Conservation (phyloP, 2,797 vertebrate genomes). For the Scolopax bukidnonensis region DNA sequence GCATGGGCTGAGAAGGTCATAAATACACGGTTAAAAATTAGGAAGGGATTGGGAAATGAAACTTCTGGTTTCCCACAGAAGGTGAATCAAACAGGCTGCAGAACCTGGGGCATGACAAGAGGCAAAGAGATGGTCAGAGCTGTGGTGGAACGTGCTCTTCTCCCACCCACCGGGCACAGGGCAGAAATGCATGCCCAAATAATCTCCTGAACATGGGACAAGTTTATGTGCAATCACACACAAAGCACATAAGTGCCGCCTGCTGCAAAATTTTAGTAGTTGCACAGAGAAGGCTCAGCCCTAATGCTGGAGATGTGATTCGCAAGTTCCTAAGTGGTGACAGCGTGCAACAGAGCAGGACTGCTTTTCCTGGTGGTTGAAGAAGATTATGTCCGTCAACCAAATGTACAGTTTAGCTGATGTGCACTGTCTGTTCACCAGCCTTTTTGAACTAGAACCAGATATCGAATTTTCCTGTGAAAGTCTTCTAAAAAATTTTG, state of each 20-base stretch:
- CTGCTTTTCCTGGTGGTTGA: accelerated
- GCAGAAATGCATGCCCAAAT: accelerated
- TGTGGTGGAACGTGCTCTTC: neutral
- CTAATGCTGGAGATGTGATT: neutral
- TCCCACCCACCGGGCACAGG: neutral
- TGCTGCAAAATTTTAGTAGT: neutral
- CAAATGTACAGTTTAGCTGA: neutral
- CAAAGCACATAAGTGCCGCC: accelerated
- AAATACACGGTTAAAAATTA: neutral
- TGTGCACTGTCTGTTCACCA: neutral
- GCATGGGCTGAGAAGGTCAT: neutral
- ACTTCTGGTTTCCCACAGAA: neutral
- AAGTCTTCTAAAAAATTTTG: neutral
- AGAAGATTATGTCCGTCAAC: neutral
- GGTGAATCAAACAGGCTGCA: neutral
- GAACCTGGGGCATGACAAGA: neutral
- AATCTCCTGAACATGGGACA: accelerated
- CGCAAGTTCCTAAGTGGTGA: neutral
- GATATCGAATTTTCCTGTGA: neutral
- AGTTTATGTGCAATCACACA: neutral
- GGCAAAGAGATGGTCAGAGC: neutral
- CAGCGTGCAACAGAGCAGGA: neutral
- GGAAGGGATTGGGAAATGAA: neutral
- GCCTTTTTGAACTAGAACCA: neutral
- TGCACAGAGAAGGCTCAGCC: neutral